A percentile compares a stretch with the other conserved stretches of the same genome.
phyloP scores from a whole-genome alignment of 2,113 vertebrate species.

The Procavia capensis region DNA sequence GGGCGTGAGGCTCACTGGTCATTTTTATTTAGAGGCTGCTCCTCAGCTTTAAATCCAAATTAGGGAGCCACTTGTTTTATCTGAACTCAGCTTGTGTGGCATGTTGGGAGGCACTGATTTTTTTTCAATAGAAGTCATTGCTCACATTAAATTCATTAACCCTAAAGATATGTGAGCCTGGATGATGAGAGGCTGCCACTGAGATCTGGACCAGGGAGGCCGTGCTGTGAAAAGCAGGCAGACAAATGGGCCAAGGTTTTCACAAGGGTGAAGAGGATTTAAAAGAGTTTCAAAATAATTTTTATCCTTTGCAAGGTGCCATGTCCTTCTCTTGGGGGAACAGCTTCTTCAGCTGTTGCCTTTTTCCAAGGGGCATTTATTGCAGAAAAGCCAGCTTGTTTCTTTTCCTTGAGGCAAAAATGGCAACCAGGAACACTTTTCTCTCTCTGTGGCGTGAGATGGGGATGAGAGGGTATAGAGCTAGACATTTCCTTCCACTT shows the following conservation, averaged over 20 bases:
- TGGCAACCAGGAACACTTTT: neutral
- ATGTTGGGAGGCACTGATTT: slow-evolving; percentile 23
- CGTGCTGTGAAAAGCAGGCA: slow-evolving; percentile 4
- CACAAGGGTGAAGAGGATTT: neutral
- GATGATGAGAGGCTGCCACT: neutral
- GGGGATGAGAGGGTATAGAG: neutral
- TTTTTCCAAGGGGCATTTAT: neutral
- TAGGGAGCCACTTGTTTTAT: slow-evolving; percentile 76
- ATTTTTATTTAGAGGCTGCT: slow-evolving; percentile 73
- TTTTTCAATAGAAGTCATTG: slow-evolving; percentile 51
- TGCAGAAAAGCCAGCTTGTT: slow-evolving; percentile 32
- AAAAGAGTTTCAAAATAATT: neutral
- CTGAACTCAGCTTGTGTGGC: slow-evolving; percentile 59
- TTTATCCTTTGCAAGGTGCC: slow-evolving; percentile 4
- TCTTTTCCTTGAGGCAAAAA: slow-evolving; percentile 7
- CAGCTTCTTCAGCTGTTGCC: neutral
- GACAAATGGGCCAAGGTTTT: neutral
- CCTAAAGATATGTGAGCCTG: neutral
- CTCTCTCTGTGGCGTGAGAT: neutral
- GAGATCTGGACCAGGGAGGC: neutral
- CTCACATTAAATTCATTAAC: slow-evolving; percentile 72
- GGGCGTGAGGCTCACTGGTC: slow-evolving; percentile 49
- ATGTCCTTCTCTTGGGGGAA: neutral
- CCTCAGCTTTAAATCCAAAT: slow-evolving; percentile 75
- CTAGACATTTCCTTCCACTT: neutral